Conservation (phyloP, 2,797 vertebrate genomes). For the Chromis chromis region DNA sequence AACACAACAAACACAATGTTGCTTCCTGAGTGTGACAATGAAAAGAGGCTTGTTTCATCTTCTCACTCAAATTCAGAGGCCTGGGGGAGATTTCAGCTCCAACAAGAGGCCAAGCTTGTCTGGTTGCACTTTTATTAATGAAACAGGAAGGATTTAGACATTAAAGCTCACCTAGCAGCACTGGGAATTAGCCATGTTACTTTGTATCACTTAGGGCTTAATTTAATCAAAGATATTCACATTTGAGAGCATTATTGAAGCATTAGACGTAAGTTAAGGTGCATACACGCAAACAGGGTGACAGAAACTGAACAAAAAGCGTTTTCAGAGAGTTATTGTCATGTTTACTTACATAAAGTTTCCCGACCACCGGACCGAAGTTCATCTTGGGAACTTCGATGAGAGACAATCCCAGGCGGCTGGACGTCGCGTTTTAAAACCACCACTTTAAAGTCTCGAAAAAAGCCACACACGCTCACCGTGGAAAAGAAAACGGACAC, state of each 20-base stretch:
- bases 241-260: no score
- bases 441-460: constrained; percentile 13
- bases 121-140: no score
- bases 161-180: no score
- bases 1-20: constrained; percentile 53
- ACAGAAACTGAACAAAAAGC: accelerated
- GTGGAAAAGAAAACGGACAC: constrained; percentile 1
- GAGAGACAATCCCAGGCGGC: constrained; percentile 61
- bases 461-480: not conserved
- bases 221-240: no score
- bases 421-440: constrained; percentile 29
- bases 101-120: not conserved
- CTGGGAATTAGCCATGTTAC: no score
- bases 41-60: constrained; percentile 63
- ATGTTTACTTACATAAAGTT: constrained; percentile 70
- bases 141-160: no score
- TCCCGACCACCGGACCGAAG: constrained; percentile 71
- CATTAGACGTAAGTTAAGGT: no score
- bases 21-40: constrained; percentile 69
- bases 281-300: not conserved
- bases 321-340: not conserved
- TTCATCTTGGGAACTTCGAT: constrained; percentile 80
- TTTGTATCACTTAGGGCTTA: no score
- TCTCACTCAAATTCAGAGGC: constrained; percentile 55
- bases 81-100: constrained; percentile 58